A percentile compares a stretch with the other conserved stretches of the same genome.
Conservation (phyloP, 2,113 vertebrate genomes). For the Colinus virginianus region DNA sequence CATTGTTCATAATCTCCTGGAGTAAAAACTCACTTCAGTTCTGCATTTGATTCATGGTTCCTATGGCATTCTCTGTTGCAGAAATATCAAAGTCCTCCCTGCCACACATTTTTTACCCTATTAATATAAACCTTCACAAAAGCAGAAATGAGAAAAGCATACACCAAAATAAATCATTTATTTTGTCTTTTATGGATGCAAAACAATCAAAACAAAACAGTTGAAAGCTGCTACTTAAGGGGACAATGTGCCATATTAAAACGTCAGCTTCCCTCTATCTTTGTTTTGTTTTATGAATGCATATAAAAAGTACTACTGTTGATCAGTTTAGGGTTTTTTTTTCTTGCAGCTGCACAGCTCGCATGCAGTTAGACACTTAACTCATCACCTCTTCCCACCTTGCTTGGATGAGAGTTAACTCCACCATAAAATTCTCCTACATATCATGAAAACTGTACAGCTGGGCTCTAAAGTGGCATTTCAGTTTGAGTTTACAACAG, state of each 20-base stretch:
- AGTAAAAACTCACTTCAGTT: neutral
- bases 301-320: neutral
- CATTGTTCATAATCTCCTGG: neutral
- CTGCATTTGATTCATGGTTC: neutral
- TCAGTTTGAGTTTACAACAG: neutral
- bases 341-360: neutral
- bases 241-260: neutral
- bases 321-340: neutral
- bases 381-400: neutral
- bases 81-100: neutral
- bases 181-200: neutral
- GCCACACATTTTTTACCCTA: neutral
- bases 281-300: neutral
- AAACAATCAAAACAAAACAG: neutral
- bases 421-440: neutral
- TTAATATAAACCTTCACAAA: neutral
- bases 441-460: neutral
- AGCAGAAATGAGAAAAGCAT: neutral
- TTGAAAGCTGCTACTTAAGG: neutral
- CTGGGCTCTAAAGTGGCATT: neutral
- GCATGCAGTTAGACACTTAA: neutral
- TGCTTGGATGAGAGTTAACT: neutral
- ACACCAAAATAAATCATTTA: neutral
- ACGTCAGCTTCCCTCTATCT: neutral
- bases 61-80: neutral